phyloP scores from a whole-genome alignment of 2,797 vertebrate genomes.

The Dermochelys coriacea region DNA sequence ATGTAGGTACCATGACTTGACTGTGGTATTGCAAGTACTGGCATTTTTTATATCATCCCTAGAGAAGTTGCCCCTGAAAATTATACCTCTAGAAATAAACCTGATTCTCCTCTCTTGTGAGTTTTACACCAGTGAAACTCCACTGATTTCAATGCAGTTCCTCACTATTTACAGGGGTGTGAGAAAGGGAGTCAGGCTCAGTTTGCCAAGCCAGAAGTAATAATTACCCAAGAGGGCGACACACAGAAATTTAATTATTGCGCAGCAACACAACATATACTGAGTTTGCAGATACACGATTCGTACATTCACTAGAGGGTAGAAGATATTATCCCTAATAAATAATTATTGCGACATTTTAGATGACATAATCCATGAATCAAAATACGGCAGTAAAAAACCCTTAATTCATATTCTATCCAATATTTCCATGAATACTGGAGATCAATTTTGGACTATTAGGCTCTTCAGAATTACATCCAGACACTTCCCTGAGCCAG shows the following conservation, averaged over 20 bases:
- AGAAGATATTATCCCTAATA: neutral
- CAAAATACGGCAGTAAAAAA: neutral
- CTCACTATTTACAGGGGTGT: too few relatives aligned
- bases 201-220: neutral
- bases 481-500: neutral
- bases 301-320: neutral
- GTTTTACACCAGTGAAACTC: too few relatives aligned
- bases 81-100: neutral
- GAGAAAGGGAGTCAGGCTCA: neutral
- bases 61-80: neutral
- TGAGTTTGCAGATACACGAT: neutral
- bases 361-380: neutral
- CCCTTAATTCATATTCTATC: neutral
- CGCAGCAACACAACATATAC: neutral
- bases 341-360: neutral
- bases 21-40: neutral
- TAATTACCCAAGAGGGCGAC: neutral
- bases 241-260: neutral
- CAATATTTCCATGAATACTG: neutral
- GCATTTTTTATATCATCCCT: neutral
- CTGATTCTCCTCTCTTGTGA: neutral
- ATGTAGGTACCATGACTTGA: neutral
- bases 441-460: neutral
- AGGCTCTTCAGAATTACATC: neutral
- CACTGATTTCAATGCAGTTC: neutral